phyloP scores from a whole-genome alignment of 2,797 vertebrate species.

The Pithecia hirsuta region DNA sequence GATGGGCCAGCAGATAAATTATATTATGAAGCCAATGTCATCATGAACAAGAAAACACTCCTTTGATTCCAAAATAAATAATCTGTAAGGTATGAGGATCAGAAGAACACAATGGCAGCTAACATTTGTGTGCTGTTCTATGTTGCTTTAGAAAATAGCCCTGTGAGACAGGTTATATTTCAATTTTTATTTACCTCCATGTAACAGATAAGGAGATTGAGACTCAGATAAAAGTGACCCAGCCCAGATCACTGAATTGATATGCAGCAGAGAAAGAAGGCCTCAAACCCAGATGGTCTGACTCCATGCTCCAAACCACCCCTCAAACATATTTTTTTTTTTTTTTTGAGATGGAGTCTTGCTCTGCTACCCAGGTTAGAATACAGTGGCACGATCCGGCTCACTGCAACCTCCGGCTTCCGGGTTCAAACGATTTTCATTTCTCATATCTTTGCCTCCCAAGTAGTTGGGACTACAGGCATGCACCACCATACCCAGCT shows the following conservation, averaged over 20 bases:
- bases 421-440: background rate
- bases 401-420: background rate
- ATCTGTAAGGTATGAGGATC: background rate
- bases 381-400: background rate
- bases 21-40: background rate
- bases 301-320: background rate
- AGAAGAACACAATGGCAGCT: background rate
- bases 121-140: background rate
- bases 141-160: background rate
- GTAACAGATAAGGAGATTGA: background rate
- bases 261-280: rapidly evolving
- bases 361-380: background rate
- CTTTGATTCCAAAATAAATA: background rate
- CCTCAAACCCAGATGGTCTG: background rate
- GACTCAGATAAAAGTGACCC: background rate
- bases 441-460: background rate
- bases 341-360: background rate
- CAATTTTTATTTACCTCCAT: background rate
- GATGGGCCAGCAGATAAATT: background rate
- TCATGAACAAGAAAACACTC: background rate
- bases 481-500: background rate
- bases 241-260: background rate
- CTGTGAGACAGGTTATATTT: background rate
- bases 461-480: background rate
- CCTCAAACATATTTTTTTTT: background rate